Conservation (phyloP, 2,888 invertebrate species). For the Acleris holmiana region DNA sequence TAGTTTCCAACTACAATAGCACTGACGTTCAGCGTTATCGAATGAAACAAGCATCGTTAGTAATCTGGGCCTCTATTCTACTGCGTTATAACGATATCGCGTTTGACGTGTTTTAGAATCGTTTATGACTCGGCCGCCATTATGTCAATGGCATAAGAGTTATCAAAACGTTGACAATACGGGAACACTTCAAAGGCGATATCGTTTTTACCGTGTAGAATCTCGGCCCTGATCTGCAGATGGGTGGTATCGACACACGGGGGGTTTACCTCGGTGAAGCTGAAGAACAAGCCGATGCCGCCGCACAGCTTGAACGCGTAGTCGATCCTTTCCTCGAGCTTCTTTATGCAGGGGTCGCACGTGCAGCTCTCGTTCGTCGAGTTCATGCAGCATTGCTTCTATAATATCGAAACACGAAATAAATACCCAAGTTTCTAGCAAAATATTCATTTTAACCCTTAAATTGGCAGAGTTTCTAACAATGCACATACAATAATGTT, state of each 20-base stretch:
- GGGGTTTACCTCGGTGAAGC: constrained; percentile 95
- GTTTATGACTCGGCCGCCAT: no score
- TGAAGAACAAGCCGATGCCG: constrained; percentile 97
- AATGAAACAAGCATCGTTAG: constrained; percentile 14
- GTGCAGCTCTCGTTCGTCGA: constrained; percentile 72
- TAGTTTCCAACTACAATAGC: neutral
- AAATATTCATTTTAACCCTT: no score
- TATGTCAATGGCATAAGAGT: no score
- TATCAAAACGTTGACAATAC: no score
- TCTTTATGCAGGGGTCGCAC: constrained; percentile 90
- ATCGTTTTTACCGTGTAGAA: no score
- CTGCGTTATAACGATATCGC: no score
- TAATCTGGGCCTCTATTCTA: constrained; percentile 11
- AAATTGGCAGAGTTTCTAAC: no score
- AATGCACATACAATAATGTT: no score
- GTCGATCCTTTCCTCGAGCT: constrained; percentile 90
- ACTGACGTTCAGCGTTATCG: constrained; percentile 1
- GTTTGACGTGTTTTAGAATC: no score
- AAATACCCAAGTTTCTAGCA: no score
- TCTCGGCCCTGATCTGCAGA: neutral
- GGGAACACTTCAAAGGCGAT: no score
- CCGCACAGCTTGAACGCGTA: constrained; percentile 96
- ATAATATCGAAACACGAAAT: constrained; percentile 45
- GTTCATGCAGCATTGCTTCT: constrained; percentile 83
- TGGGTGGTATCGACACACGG: constrained; percentile 1